These are phyloP conservation scores for Ceuthmochares aereus DNA, from an alignment of 2,113 vertebrate genomes.

Conservation along the genomic window DNA sequence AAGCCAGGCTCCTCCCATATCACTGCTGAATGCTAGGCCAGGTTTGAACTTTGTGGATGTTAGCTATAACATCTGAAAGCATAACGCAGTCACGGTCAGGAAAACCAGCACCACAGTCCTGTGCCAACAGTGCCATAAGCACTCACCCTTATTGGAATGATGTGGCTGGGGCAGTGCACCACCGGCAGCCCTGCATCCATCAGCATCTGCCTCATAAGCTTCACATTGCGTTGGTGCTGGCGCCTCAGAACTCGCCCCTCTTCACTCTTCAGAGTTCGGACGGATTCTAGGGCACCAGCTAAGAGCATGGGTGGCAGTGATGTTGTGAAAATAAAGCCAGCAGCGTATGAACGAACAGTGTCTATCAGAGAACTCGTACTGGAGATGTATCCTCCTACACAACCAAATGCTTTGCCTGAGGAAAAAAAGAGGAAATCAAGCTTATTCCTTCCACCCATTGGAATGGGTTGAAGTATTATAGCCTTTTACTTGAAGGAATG, in stretches of 20 bases:
- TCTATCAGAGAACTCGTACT: constrained; percentile 89
- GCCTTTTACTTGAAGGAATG: neutral
- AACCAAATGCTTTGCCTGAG: constrained; percentile 97
- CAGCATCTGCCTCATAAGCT: constrained; percentile 94
- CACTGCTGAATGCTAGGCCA: fast-evolving
- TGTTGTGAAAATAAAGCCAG: constrained; percentile 97
- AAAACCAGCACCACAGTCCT: fast-evolving
- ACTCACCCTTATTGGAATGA: constrained; percentile 92
- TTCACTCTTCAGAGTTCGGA: constrained; percentile 86
- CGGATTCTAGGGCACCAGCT: constrained; percentile 87
- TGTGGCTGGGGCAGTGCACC: constrained; percentile 96
- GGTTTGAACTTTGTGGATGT: neutral
- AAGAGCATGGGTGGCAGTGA: constrained; percentile 96
- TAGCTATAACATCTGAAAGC: fast-evolving
- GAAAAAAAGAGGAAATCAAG: neutral
- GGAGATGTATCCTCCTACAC: constrained; percentile 94
- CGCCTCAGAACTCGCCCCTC: constrained; percentile 87
- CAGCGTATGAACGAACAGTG: constrained; percentile 91
- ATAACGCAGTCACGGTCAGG: fast-evolving
- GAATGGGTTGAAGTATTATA: neutral
- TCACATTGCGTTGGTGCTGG: constrained; percentile 95
- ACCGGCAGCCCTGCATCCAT: constrained; percentile 96
- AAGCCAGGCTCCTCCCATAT: neutral
- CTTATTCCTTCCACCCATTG: neutral
- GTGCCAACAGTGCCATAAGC: fast-evolving